Base-by-base conservation (phyloP, 2,113 vertebrate genomes). In the Oryzias celebensis region DNA sequence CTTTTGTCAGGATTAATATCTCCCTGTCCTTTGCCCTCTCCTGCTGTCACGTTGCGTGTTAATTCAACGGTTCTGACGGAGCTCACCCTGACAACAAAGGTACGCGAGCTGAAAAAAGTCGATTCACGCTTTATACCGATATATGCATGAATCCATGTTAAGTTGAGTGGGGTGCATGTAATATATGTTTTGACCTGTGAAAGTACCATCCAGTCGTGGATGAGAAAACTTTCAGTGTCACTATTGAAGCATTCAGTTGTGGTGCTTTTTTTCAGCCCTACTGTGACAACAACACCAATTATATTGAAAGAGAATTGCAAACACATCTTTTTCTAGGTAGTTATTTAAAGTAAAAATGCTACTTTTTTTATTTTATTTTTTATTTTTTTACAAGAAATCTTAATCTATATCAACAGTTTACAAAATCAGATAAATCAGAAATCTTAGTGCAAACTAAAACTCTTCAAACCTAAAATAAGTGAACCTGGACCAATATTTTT, bases 1-100 rank as follows among this genome's bases (percentile, higher is more conserved):
- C 84, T 84, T 90, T 77, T 87, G 82, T 81, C 84, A 82, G 83
- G 86, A 88, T 90, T 91, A 68, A 86, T 62, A 80, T 82, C 87
- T 72, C 85, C 73, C 66, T 89, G 81, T 89, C 83, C 82, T 89
- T 71, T 89, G 86, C 79, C 87, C 66, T 88, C 68, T 85, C 75
- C 75, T 66, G 68, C 66, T 75, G 75, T 85, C 84, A 80, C 63
- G 58, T 84, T 84, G 62, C 78, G 74, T 88, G 83, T 84, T 80
- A 76, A 89, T 70, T 85, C 74, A 70, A 47, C 89, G 80, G 48
- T 79, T 83, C 82, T 78, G 88, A 88, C 23, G 87, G 77, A 82
- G 68, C 62, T 56, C 82, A 73, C 7, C 65, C 63, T 20, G 83
- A 83, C 17, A 83, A 88, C 78, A 84, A 87, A 91, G 90, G 91